Evolutionary conservation across 2,113 vertebrate species (phyloP).

Genomic region (Laticauda colubrina): DNA sequence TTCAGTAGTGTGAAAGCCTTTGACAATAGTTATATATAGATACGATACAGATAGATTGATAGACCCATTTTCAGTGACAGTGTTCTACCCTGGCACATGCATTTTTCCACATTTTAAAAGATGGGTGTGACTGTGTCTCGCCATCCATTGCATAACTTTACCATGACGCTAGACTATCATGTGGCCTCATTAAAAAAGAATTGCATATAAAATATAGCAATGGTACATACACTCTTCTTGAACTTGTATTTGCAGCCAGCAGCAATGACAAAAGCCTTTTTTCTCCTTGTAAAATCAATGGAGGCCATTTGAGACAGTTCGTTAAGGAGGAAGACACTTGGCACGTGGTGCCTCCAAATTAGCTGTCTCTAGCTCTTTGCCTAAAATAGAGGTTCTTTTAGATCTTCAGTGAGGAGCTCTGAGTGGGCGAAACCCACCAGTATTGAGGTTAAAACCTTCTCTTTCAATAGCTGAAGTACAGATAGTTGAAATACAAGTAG

Average conservation of each 20-base stretch:
- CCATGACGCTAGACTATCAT: background rate
- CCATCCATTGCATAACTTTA: background rate
- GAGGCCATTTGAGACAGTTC: too few species aligned
- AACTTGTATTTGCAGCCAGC: background rate
- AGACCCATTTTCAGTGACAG: background rate
- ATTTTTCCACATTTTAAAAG: background rate
- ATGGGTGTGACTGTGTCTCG: too few species aligned
- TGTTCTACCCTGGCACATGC: background rate
- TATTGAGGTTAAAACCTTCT: background rate
- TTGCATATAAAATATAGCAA: background rate
- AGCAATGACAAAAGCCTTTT: background rate
- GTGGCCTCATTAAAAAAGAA: background rate
- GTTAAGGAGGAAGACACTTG: background rate
- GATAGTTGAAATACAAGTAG: background rate
- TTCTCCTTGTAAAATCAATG: background rate
- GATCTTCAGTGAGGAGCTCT: background rate
- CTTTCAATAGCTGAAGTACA: background rate
- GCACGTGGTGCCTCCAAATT: background rate
- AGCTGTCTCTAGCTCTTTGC: background rate
- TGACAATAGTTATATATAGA: background rate
- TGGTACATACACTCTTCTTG: background rate
- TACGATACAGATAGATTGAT: too few species aligned
- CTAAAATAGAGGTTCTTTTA: background rate
- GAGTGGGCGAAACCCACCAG: background rate
- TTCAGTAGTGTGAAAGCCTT: background rate